Base-by-base conservation (phyloP, 2,113 vertebrate species). In the Ageneiosus marmoratus region DNA sequence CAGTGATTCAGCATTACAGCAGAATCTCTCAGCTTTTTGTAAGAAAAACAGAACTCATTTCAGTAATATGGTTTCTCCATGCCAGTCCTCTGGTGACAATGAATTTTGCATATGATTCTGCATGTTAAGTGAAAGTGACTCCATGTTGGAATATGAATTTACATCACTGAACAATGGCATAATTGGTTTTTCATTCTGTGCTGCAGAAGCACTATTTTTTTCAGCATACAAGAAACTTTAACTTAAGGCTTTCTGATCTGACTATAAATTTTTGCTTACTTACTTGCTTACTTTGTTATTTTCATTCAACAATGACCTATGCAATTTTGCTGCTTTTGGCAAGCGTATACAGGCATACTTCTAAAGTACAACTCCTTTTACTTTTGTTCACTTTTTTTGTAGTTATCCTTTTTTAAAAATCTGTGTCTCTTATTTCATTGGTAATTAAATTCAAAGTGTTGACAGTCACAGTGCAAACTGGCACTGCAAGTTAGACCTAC, bases 401-500 rank as follows among this genome's bases (percentile, higher is more conserved):
- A 50, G 67, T n/a, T 46, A 41, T 0, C 20, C 11, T 67, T 37
- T 37, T 67, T 22, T n/a, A n/a, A n/a, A 37, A 41, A 56, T 10
- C 20, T 53, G 0, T 73, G 9, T 32, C 24, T 46, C 87, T 88
- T 82, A 15, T 83, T 67, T 84, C 29, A 50, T 56, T 81, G 63
- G 27, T 46, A 27, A 50, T 15, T 22, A 18, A 58, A 80, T 73
- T 3, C 9, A 13, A 62, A 50, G 27, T 44, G 60, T 48, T 27
- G 32, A 34, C 18, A 34, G 16, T 76, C 48, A 65, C 11, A 56
- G 50, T 55, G 48, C 37, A 74, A n/a, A 29, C 50, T 44, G 50
- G 37, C 5, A 12, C 44, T 53, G n/a, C 48, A 83, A 67, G 83
- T 74, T 81, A 56, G 88, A 92, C 94, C 89, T 93, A 94, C 94